A percentile compares a stretch with the other conserved stretches of the same genome.
phyloP scores from a whole-genome alignment of 2,113 vertebrate genomes.

The Plestiodon gilberti region DNA sequence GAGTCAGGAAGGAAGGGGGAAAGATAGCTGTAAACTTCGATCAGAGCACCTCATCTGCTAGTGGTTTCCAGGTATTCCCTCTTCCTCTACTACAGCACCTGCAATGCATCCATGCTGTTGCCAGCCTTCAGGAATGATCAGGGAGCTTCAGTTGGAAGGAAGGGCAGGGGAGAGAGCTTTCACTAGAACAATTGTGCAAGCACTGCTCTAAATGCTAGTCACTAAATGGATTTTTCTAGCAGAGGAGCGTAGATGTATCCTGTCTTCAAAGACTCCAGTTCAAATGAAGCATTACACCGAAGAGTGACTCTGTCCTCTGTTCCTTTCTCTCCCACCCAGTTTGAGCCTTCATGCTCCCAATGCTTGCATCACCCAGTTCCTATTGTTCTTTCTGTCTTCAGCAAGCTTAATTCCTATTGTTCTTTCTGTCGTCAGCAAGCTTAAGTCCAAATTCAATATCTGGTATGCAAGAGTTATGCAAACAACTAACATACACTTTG shows the following conservation, averaged over 20 bases:
- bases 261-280: neutral
- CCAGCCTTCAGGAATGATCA: too few relatives aligned
- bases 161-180: too few relatives aligned
- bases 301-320: neutral
- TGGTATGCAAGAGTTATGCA: conserved; percentile 4
- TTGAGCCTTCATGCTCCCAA: neutral
- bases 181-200: too few relatives aligned
- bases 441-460: neutral
- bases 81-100: too few relatives aligned
- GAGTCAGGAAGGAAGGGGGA: too few relatives aligned
- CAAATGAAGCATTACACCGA: neutral
- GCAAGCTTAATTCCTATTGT: neutral
- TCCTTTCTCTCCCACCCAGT: neutral
- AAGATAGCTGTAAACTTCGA: too few relatives aligned
- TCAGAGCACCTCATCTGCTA: too few relatives aligned
- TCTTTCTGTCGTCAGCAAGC: neutral
- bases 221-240: neutral
- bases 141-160: too few relatives aligned
- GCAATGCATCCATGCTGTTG: too few relatives aligned
- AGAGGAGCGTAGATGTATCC: neutral
- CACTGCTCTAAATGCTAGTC: too few relatives aligned
- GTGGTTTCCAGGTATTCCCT: too few relatives aligned
- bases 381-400: neutral
- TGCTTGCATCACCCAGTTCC: neutral
- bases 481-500: conserved; percentile 22